A percentile compares a stretch with the other conserved stretches of the same genome.
Evolutionary conservation across 2,113 vertebrate genomes (phyloP).

Genomic region (Vulpes ferrilata): DNA sequence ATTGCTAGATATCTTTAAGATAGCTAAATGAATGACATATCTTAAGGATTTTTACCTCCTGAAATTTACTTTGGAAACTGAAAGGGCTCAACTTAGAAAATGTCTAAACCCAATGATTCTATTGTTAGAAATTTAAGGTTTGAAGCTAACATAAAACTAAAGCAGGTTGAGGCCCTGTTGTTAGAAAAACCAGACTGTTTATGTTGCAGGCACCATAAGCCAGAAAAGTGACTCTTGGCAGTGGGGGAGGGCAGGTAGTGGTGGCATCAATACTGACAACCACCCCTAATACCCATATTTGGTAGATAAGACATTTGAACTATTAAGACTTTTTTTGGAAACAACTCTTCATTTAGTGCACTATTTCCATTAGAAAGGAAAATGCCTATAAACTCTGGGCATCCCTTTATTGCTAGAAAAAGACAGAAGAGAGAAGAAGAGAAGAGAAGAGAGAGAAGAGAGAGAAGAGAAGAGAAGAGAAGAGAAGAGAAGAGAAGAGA

Average conservation of each 20-base stretch:
- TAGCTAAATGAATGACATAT: conserved; percentile 17
- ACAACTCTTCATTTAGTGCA: conserved; percentile 23
- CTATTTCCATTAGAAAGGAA: background rate
- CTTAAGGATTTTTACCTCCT: background rate
- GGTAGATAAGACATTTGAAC: background rate
- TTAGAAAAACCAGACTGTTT: background rate
- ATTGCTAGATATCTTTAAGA: conserved; percentile 28
- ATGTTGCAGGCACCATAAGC: background rate
- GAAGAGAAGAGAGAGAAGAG: background rate
- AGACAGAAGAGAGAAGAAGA: background rate
- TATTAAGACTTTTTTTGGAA: background rate
- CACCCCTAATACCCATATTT: background rate
- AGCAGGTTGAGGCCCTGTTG: background rate
- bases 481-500: background rate
- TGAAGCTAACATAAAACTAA: conserved; percentile 33
- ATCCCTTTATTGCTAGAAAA: background rate
- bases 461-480: background rate
- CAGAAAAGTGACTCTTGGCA: background rate
- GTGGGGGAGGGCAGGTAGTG: rapidly evolving
- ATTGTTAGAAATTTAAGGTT: conserved; percentile 14
- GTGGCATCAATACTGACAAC: background rate
- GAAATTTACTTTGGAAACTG: conserved; percentile 58
- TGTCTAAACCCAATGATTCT: conserved; percentile 14
- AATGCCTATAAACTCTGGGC: background rate
- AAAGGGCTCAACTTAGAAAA: conserved; percentile 12